phyloP scores from a whole-genome alignment of 2,888 invertebrate species.

The Microplitis manilae region DNA sequence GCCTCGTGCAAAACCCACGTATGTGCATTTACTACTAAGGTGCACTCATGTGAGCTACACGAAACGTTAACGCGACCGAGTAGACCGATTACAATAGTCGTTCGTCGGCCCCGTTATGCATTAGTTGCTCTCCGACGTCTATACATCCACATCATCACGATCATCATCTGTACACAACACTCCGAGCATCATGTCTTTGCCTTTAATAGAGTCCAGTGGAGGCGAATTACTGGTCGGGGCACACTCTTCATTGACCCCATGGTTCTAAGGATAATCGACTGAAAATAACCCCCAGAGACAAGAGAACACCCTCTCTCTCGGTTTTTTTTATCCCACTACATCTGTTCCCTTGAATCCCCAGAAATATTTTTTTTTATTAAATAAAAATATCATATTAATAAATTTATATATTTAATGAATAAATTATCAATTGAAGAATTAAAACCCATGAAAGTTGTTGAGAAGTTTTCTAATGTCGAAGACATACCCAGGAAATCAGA shows the following conservation, averaged over 20 bases:
- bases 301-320: slow-evolving; percentile 44
- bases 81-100: slow-evolving; percentile 44
- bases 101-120: slow-evolving; percentile 17
- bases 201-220: slow-evolving; percentile 15
- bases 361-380: slow-evolving; percentile 2
- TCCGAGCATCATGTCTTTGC: not conserved
- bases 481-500: too few species aligned
- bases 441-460: too few species aligned
- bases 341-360: not conserved
- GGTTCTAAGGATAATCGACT: slow-evolving; percentile 68
- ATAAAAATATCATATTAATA: not conserved
- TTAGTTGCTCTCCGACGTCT: not conserved
- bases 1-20: slow-evolving; percentile 48
- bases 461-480: too few species aligned
- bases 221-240: slow-evolving; percentile 3
- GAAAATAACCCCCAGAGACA: slow-evolving; percentile 70
- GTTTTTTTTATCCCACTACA: slow-evolving; percentile 33
- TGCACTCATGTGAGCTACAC: slow-evolving; percentile 47
- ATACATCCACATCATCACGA: slow-evolving; percentile 24
- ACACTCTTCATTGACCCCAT: slow-evolving; percentile 57
- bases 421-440: too few species aligned
- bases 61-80: slow-evolving; percentile 42
- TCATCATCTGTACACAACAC: not conserved
- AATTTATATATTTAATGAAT: not conserved
- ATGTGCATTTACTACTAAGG: slow-evolving; percentile 44